Conservation (phyloP, 37 sponge, comb jelly and placozoan genomes). For the Bolinopsis microptera region DNA sequence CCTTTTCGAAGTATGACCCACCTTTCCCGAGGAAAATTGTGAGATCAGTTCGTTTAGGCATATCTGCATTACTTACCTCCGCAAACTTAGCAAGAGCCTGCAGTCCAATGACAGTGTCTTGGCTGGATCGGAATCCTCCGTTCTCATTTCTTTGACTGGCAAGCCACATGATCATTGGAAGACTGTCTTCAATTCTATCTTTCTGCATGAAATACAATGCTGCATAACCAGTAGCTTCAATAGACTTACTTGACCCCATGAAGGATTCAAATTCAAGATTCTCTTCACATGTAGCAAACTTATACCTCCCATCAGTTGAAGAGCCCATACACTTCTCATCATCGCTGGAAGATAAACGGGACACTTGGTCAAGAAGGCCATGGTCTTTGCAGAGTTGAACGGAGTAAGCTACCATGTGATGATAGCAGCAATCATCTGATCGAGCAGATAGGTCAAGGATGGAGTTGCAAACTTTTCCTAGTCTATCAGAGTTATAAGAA, state of each 20-base stretch:
- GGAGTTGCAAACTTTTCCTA: not conserved
- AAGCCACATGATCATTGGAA: constrained; percentile 43
- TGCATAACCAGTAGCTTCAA: constrained; percentile 46
- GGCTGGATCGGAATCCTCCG: constrained; percentile 57
- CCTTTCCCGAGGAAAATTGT: constrained; percentile 17
- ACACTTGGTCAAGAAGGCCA: not conserved
- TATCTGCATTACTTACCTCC: not conserved
- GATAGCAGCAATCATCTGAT: constrained; percentile 7
- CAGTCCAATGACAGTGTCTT: constrained; percentile 35
- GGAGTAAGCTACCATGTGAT: constrained; percentile 32
- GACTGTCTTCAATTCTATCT: not conserved
- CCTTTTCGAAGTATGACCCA: not conserved
- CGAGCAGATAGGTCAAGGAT: not conserved
- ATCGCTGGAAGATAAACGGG: not conserved
- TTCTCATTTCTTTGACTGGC: constrained; percentile 22
- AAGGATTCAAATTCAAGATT: not conserved
- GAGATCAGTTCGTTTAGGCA: not conserved
- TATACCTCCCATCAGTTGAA: not conserved
- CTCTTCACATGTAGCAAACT: constrained; percentile 44
- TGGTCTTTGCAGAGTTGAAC: not conserved
- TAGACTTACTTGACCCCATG: not conserved
- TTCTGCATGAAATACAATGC: not conserved
- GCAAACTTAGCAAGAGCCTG: constrained; percentile 27
- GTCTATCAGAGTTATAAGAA: not conserved
- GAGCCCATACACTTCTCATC: not conserved